These are phyloP conservation scores for Perccottus glenii DNA, from an alignment of 2,113 vertebrate species.

Conservation along the genomic window DNA sequence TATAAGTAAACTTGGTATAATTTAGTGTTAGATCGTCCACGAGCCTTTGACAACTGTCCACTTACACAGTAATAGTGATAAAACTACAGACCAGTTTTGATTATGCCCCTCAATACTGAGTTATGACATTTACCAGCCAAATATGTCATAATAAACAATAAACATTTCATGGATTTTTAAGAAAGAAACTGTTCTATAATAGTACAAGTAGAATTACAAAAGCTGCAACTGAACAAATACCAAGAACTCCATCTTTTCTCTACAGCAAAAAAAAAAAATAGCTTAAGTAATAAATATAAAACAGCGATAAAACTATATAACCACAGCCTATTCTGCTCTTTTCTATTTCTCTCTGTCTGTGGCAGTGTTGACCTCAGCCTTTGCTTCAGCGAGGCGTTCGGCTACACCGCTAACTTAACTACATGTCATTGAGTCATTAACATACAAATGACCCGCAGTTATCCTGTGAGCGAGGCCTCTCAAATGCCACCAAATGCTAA, in stretches of 20 bases:
- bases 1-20: background rate
- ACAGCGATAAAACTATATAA: too few relatives aligned
- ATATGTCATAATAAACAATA: background rate
- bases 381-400: slow-evolving; percentile 41
- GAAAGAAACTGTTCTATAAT: too few relatives aligned
- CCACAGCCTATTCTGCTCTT: slow-evolving; percentile 17
- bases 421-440: slow-evolving; percentile 78
- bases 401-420: slow-evolving; percentile 69
- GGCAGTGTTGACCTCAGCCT: slow-evolving; percentile 1
- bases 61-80: background rate
- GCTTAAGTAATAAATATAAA: too few relatives aligned
- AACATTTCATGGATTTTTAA: background rate
- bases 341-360: slow-evolving; percentile 23
- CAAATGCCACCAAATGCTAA: slow-evolving; percentile 84
- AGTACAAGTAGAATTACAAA: too few relatives aligned
- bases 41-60: background rate
- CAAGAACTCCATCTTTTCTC: too few relatives aligned
- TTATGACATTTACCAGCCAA: background rate
- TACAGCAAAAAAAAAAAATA: too few relatives aligned
- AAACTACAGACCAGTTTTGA: background rate
- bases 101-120: background rate
- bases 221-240: too few relatives aligned
- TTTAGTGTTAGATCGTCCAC: background rate
- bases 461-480: slow-evolving; percentile 67
- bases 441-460: slow-evolving; percentile 81